Evolutionary conservation across 2,797 vertebrate genomes (phyloP), one percentile per base, ranked within the genome.

Genomic region (Basileuterus tristriatus): DNA sequence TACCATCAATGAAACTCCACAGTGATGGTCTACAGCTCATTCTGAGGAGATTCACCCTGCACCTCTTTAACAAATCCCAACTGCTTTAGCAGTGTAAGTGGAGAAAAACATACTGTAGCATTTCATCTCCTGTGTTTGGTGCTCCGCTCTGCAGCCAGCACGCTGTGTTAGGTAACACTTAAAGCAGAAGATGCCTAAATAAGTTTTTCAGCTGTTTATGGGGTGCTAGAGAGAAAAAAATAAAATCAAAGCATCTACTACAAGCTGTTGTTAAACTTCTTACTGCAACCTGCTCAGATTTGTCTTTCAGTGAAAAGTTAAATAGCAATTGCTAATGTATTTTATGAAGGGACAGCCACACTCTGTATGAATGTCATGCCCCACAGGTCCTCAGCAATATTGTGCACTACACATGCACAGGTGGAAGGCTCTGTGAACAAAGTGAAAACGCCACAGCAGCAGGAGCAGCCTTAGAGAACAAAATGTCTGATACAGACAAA

Each of bases 341-440:
- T 50, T 12, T 19, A 36, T 39, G 44, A 36, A 80, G 50, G 39
- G 27, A 67, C 64, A 80, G 30, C 17, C 47, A 46, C 1, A 1
- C 10, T 62, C 43, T 46, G 5, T 2, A 4, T 4, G 10, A 27
- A 15, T 0, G 0, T 58, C 10, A 12, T 7, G 22, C 9, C 37
- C 32, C 37, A n/a, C 6, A 20, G 22, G 15, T 41, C 26, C 41
- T 49, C 43, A 77, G n/a, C 36, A 83, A 39, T 3, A 6, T 21
- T 11, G 5, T 7, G 24, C 20, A n/a, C 32, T 15, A 41, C 7
- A 44, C 29, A 37, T 1, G 2, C 8, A n/a, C 1, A 0, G 2
- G 1, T 3, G 75, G 29, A 64, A 72, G 63, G 34, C n/a, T 39
- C 55, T 7, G 1, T 30, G 17, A 58, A 49, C 19, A 53, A 68